These are phyloP conservation scores for Echeneis naucrates DNA, from an alignment of 2,797 vertebrate genomes.

Conservation along the genomic window DNA sequence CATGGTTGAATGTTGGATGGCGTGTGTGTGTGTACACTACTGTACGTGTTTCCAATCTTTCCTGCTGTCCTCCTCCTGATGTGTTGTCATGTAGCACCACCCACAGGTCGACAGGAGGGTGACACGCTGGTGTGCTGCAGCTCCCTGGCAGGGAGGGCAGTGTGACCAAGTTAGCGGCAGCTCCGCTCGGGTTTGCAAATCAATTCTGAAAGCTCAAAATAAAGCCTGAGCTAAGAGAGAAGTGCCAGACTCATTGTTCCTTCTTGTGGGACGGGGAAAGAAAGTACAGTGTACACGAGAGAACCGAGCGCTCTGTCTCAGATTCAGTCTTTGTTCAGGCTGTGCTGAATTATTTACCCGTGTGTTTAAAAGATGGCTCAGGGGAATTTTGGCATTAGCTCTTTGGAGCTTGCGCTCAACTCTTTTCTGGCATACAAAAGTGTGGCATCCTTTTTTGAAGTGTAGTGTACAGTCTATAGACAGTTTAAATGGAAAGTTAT, in stretches of 20 bases:
- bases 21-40: not conserved
- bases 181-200: constrained; percentile 26
- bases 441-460: constrained; percentile 50
- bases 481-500: constrained; percentile 59
- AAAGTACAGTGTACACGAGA: constrained; percentile 62
- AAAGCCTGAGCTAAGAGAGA: constrained; percentile 43
- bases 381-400: constrained; percentile 70
- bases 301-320: constrained; percentile 50
- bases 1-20: not conserved
- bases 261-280: constrained; percentile 68
- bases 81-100: constrained; percentile 94
- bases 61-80: constrained; percentile 49
- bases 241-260: constrained; percentile 57
- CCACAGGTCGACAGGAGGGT: constrained; percentile 89
- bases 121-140: constrained; percentile 62
- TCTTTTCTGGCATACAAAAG: constrained; percentile 56
- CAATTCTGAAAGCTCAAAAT: constrained; percentile 41
- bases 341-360: constrained; percentile 79
- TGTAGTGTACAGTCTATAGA: constrained; percentile 37
- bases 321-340: constrained; percentile 75
- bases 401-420: constrained; percentile 41
- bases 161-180: constrained; percentile 28
- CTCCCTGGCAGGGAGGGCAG: constrained; percentile 15
- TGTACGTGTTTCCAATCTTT: not conserved
- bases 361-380: constrained; percentile 74